A percentile compares a stretch with the other conserved stretches of the same genome.
Conservation (phyloP, 1,140 invertebrate genomes). For the Gonioctena quinquepunctata region DNA sequence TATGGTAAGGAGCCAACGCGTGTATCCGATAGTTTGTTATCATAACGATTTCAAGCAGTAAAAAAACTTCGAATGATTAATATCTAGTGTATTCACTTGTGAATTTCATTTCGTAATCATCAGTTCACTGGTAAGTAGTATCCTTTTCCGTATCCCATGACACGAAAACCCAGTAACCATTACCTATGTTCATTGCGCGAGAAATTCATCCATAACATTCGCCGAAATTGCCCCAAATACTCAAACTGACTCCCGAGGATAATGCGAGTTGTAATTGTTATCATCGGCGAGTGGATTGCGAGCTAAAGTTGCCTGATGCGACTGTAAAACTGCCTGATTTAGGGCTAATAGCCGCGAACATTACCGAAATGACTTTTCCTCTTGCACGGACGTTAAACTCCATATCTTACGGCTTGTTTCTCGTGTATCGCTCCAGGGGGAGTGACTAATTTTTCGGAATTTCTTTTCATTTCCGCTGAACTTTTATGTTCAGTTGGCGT, state of each 20-base stretch:
- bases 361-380: slow-evolving; percentile 21
- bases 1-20: too few relatives aligned
- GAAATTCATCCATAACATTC: background rate
- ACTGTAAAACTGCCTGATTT: slow-evolving; percentile 29
- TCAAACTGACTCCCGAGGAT: background rate
- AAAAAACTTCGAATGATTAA: too few relatives aligned
- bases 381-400: slow-evolving; percentile 11
- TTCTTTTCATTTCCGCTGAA: background rate
- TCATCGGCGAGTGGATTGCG: slow-evolving; percentile 14
- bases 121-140: too few relatives aligned
- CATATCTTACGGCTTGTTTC: slow-evolving; percentile 20
- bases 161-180: too few relatives aligned
- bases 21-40: too few relatives aligned
- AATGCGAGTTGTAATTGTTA: slow-evolving; percentile 23
- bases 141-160: too few relatives aligned
- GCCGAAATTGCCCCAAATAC: background rate
- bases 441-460: slow-evolving; percentile 4
- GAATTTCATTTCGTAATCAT: too few relatives aligned
- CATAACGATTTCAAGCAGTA: too few relatives aligned
- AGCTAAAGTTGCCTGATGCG: slow-evolving; percentile 1
- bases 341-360: slow-evolving; percentile 25
- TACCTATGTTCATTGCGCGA: background rate
- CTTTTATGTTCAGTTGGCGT: too few relatives aligned
- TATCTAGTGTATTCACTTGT: too few relatives aligned
- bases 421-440: slow-evolving; percentile 10